Evolutionary conservation across 2,888 invertebrate species (phyloP).

Genomic region (Cosmorhoe ocellata): DNA sequence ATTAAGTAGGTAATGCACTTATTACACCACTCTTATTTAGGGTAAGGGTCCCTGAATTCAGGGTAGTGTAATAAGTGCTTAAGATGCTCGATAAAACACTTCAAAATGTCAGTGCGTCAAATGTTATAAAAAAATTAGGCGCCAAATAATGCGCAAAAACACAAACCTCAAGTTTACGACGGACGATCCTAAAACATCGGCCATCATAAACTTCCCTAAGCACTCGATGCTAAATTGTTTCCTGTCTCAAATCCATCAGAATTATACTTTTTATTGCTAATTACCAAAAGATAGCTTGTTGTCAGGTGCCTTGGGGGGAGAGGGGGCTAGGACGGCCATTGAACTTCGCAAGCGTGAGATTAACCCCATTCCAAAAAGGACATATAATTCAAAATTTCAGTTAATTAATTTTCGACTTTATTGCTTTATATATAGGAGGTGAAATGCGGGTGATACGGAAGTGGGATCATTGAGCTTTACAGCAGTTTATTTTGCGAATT

Average conservation of each 20-base stretch:
- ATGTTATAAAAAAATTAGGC: too few species aligned
- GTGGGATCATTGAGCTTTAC: slow-evolving; percentile 78
- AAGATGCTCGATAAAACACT: too few species aligned
- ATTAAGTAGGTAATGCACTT: too few species aligned
- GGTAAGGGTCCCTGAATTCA: too few species aligned
- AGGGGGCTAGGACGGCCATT: slow-evolving; percentile 76
- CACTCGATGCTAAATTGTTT: slow-evolving; percentile 45
- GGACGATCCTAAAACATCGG: background rate
- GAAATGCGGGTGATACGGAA: slow-evolving; percentile 47
- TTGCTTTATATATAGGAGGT: slow-evolving; percentile 35
- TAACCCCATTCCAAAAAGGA: slow-evolving; percentile 39
- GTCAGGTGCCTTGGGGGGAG: slow-evolving; percentile 46
- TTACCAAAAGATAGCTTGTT: slow-evolving; percentile 65
- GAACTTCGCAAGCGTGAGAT: slow-evolving; percentile 61
- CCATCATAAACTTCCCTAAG: slow-evolving; percentile 1
- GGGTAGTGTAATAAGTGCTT: too few species aligned
- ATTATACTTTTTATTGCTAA: slow-evolving; percentile 64
- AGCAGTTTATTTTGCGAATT: slow-evolving; percentile 57
- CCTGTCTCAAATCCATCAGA: slow-evolving; percentile 54
- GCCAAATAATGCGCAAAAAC: too few species aligned
- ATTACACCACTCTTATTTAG: too few species aligned
- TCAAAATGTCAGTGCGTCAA: too few species aligned
- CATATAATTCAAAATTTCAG: slow-evolving; percentile 39
- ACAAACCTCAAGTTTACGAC: too few species aligned
- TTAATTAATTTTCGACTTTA: slow-evolving; percentile 46